Percentiles rank a stretch among this genome's conserved stretches.
Evolutionary conservation across 2,888 invertebrate genomes (phyloP).

Genomic region (Enchytraeus crypticus): DNA sequence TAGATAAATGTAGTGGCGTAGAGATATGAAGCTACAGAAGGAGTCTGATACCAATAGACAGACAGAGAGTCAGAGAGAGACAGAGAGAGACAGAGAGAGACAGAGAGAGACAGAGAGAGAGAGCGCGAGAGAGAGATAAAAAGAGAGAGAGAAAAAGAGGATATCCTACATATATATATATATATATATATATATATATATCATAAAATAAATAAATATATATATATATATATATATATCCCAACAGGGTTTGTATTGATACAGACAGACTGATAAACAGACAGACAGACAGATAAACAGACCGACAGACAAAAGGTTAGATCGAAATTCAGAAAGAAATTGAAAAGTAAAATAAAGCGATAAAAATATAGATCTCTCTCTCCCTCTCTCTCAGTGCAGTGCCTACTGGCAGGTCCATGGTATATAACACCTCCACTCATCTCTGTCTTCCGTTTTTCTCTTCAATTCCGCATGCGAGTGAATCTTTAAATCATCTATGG

Average conservation of each 20-base stretch:
- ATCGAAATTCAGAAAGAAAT: not conserved
- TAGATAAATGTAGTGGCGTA: not conserved
- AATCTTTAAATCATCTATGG: not conserved
- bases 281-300: no score
- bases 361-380: no score
- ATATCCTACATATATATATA: not conserved
- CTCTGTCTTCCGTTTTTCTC: no score
- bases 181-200: no score
- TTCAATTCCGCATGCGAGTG: no score
- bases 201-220: no score
- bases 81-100: not conserved
- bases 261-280: no score
- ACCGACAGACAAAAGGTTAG: no score
- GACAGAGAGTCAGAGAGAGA: slow-evolving; percentile 1
- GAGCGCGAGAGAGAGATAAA: no score
- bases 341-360: not conserved
- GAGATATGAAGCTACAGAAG: not conserved
- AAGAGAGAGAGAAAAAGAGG: not conserved
- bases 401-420: no score
- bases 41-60: not conserved
- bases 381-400: no score
- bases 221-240: not conserved
- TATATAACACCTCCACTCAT: no score
- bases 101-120: not conserved
- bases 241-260: not conserved